Evolutionary conservation across 2,113 vertebrate genomes (phyloP).

Genomic region (Mormoops blainvillei): DNA sequence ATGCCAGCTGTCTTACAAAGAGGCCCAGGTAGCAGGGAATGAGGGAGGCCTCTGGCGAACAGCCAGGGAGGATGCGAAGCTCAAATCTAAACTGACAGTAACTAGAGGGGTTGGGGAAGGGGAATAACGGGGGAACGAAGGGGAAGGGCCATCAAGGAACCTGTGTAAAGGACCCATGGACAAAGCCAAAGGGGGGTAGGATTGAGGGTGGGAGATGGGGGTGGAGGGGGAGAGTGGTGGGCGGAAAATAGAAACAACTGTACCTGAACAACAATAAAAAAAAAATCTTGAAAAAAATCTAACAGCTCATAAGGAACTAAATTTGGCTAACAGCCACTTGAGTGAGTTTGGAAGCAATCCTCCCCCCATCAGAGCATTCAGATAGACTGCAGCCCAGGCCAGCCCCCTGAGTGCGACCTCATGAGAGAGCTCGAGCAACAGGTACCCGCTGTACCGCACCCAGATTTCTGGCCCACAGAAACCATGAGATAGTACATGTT

Average conservation of each 20-base stretch:
- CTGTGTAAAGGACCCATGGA: too few species aligned
- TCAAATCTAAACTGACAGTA: accelerated
- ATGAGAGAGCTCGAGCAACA: not conserved
- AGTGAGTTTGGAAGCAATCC: not conserved
- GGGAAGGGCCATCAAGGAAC: too few species aligned
- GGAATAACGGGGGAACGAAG: too few species aligned
- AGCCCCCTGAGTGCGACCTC: not conserved
- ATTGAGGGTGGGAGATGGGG: too few species aligned
- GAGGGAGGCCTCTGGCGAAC: not conserved
- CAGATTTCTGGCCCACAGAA: not conserved
- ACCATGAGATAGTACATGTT: not conserved
- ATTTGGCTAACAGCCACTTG: not conserved
- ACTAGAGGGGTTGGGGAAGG: too few species aligned
- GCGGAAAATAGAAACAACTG: too few species aligned
- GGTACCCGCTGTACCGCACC: too few species aligned
- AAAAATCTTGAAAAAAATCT: too few species aligned
- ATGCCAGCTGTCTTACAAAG: not conserved
- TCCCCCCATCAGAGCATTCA: not conserved
- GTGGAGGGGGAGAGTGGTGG: too few species aligned
- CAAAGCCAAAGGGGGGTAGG: too few species aligned
- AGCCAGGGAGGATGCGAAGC: not conserved
- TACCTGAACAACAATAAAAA: too few species aligned
- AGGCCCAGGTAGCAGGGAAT: not conserved
- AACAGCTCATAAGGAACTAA: not conserved
- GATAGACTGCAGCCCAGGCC: not conserved